Percentiles rank a stretch among this genome's conserved stretches.
Evolutionary conservation across 2,888 invertebrate species (phyloP).

Genomic region (Mylabris sibirica): DNA sequence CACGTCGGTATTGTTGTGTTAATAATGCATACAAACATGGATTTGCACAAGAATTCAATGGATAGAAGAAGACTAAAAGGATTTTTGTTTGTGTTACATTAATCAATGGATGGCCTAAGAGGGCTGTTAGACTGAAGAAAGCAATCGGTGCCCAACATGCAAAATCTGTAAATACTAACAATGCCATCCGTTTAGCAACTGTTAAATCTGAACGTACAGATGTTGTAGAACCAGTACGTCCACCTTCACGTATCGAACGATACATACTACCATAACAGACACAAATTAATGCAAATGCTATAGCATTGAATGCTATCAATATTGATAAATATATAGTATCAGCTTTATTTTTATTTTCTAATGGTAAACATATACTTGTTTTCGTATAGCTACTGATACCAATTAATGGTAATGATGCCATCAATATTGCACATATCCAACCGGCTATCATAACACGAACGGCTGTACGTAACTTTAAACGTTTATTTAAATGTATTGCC

Average conservation of each 20-base stretch:
- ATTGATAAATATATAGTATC: conserved; percentile 67
- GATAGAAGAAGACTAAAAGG: conserved; percentile 72
- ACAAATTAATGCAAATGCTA: conserved; percentile 70
- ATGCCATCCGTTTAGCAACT: conserved; percentile 72
- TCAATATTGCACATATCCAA: conserved; percentile 66
- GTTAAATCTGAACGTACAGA: conserved; percentile 61
- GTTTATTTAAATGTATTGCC: conserved; percentile 69
- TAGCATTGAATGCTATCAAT: conserved; percentile 67
- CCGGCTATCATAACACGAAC: conserved; percentile 67
- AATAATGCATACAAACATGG: conserved; percentile 74
- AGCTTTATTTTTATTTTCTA: conserved; percentile 64
- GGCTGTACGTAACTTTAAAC: conserved; percentile 67
- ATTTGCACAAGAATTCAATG: conserved; percentile 74
- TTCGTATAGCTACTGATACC: conserved; percentile 72
- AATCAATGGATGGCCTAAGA: conserved; percentile 69
- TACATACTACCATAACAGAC: conserved; percentile 72
- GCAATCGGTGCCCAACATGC: conserved; percentile 72
- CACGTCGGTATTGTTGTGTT: conserved; percentile 71
- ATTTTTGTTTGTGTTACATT: conserved; percentile 65
- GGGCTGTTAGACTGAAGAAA: conserved; percentile 71
- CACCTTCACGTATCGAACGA: conserved; percentile 63
- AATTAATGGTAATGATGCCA: conserved; percentile 69
- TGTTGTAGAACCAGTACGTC: conserved; percentile 65
- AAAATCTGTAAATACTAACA: conserved; percentile 73
- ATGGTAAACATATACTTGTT: conserved; percentile 73